Evolutionary conservation across 2,113 vertebrate genomes (phyloP), one percentile per base, ranked within the genome.

Genomic region (Boulengeromyrus knoepffleri): DNA sequence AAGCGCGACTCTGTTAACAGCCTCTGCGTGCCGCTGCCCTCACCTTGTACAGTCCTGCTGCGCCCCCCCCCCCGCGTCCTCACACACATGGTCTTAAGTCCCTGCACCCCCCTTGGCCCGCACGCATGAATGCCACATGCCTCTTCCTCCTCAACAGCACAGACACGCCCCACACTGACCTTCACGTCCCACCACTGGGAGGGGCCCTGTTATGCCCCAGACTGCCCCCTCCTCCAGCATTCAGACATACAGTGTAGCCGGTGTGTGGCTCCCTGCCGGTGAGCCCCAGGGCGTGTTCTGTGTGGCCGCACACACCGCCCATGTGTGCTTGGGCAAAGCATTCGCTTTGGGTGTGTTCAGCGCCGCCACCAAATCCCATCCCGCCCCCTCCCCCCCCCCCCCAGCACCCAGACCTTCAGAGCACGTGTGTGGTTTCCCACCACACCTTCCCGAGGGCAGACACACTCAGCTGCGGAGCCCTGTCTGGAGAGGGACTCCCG

Each of bases 301-400:
- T 62, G 56, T n/a, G 56, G 6, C n/a, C 21, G 6, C 56, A 1
- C 56, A 58, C 56, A 1, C 5, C 6, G 7, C 24, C n/a, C 56
- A 7, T 7, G 24, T 62, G 24, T n/a, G 56, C 56, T 62, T 21
- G 56, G 56, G 56, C 56, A 8, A 62, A 62, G 24, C 56, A 62
- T 88, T 49, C 93, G 93, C 90, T 90, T 21, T 74, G 27, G n/a
- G 17, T 31, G 62, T 70, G n/a, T 74, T 27, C 66, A 21, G n/a
- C 27, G 6, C 62, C 1, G 13, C n/a, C 62, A n/a, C 8, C n/a
- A 15, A 70, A 7, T 10, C 27, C 66, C n/a, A 2, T 7, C 21
- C n/a, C 6, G n/a, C 62, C 62, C 21, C 27, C 66, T 9, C 10
- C 8, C 21, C n/a, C 7, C 62, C 62, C 7, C 27, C 21, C 5